Conservation (phyloP, 2,797 vertebrate species). For the Thripadectes ignobilis region DNA sequence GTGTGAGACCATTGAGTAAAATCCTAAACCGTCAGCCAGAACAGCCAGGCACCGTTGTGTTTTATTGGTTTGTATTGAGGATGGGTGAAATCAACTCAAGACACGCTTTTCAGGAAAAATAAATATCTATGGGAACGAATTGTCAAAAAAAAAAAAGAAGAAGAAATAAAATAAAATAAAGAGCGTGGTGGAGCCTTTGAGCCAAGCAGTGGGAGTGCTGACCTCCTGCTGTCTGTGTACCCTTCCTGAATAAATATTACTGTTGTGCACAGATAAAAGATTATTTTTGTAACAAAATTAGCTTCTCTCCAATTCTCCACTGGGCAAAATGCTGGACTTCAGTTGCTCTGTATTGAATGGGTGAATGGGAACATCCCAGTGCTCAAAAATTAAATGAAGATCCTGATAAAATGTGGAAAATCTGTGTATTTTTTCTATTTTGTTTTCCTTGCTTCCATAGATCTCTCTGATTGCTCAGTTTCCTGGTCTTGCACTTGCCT, state of each 20-base stretch:
- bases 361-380: accelerated
- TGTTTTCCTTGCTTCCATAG: neutral
- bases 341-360: neutral
- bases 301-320: neutral
- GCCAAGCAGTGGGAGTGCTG: neutral
- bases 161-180: neutral
- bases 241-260: constrained; percentile 42
- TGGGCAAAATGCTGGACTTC: neutral
- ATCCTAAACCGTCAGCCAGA: neutral
- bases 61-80: neutral
- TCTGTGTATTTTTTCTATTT: accelerated
- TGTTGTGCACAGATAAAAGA: constrained; percentile 35
- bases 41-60: neutral
- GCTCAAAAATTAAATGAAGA: neutral
- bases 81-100: neutral
- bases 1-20: accelerated
- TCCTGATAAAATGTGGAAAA: neutral
- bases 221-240: constrained; percentile 12
- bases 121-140: neutral
- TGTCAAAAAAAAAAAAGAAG: neutral
- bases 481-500: neutral
- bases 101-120: constrained; percentile 6
- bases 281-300: constrained; percentile 45
- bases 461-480: neutral
- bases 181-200: neutral